phyloP scores from a whole-genome alignment of 2,113 vertebrate species.

The Acanthisitta chloris region DNA sequence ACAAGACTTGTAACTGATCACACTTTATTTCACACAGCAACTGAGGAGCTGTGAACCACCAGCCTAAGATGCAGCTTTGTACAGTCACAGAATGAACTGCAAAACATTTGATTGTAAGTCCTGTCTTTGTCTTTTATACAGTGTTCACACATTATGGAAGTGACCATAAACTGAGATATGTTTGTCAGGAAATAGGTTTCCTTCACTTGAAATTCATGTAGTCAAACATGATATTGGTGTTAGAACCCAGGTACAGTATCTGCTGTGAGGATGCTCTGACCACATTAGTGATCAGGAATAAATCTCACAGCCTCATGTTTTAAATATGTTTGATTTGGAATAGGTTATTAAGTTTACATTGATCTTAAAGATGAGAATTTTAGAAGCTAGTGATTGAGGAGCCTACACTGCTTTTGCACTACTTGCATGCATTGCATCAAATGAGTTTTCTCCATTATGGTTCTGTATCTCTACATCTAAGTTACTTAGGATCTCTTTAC shows the following conservation, averaged over 20 bases:
- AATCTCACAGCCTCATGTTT: background rate
- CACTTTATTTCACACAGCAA: background rate
- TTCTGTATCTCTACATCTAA: background rate
- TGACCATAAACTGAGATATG: background rate
- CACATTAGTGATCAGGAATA: background rate
- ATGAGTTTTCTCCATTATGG: background rate
- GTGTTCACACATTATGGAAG: background rate
- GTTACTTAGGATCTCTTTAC: background rate
- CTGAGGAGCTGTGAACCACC: background rate
- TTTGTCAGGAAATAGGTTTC: background rate
- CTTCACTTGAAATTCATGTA: background rate
- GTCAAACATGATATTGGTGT: background rate
- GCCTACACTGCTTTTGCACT: background rate
- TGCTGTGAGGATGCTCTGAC: background rate
- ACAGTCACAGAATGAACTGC: background rate
- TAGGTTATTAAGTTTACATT: background rate
- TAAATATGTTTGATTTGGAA: background rate
- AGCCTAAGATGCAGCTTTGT: background rate
- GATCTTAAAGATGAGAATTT: background rate
- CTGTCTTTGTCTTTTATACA: background rate
- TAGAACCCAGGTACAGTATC: background rate
- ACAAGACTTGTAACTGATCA: accelerated
- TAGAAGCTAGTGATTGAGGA: background rate
- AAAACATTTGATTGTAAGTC: background rate
- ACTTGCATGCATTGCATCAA: background rate